Conservation (phyloP, 2,888 invertebrate species). For the Himalopsyche tibetana region DNA sequence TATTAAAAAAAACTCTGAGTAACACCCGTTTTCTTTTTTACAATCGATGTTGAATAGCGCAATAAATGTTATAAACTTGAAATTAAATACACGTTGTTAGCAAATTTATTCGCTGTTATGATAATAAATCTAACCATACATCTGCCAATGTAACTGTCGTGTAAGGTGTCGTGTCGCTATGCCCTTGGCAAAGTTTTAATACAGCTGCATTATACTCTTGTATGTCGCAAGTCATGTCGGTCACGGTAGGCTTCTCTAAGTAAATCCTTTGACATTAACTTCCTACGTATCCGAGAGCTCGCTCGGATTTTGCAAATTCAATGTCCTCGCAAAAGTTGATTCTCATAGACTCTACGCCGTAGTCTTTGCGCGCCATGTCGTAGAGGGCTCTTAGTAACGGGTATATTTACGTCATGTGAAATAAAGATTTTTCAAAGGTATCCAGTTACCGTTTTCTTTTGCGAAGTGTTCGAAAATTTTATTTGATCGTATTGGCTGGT, state of each 20-base stretch:
- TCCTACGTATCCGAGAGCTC: slow-evolving; percentile 8
- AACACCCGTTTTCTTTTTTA: no score
- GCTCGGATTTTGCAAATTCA: slow-evolving; percentile 41
- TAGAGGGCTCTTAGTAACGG: background rate
- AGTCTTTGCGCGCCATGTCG: background rate
- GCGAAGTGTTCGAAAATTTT: background rate
- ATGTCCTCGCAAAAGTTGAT: slow-evolving; percentile 28
- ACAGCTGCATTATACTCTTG: slow-evolving; percentile 25
- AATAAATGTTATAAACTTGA: no score
- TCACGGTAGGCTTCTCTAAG: slow-evolving; percentile 31
- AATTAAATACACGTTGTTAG: no score
- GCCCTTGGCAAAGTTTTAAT: slow-evolving; percentile 16
- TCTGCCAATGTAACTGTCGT: background rate
- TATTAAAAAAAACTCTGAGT: no score
- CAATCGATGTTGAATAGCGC: no score
- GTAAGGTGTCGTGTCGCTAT: background rate
- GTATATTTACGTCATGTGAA: background rate
- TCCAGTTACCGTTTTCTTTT: background rate
- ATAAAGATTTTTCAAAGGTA: slow-evolving; percentile 15
- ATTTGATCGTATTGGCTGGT: no score
- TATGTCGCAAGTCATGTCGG: slow-evolving; percentile 30
- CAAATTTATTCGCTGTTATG: no score
- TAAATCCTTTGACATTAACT: slow-evolving; percentile 44
- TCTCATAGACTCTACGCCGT: slow-evolving; percentile 35
- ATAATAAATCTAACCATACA: background rate